Percentiles rank a stretch among this genome's conserved stretches.
These are phyloP conservation scores for Varanus salvator DNA, from an alignment of 2,113 vertebrate species.

Conservation along the genomic window DNA sequence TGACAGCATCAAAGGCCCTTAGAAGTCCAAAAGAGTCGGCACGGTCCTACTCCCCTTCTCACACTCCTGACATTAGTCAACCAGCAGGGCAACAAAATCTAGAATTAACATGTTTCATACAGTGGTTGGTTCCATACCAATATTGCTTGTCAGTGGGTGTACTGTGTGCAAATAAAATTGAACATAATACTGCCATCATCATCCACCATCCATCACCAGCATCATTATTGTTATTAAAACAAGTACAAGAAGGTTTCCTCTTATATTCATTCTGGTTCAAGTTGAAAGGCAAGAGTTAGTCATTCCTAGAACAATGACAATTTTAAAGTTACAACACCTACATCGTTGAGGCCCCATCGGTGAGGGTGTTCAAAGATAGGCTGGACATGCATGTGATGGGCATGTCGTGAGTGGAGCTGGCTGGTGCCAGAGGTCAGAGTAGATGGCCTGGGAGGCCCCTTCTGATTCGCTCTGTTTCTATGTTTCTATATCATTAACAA, in stretches of 20 bases:
- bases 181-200: not conserved
- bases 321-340: conserved; percentile 65
- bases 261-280: conserved; percentile 26
- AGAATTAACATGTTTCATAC: not conserved
- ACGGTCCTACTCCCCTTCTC: not conserved
- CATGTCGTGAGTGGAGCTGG: too few relatives aligned
- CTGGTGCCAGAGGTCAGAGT: too few relatives aligned
- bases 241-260: conserved; percentile 3
- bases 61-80: not conserved
- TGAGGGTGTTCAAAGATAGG: too few relatives aligned
- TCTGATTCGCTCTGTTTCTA: too few relatives aligned
- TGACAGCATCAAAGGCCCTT: not conserved
- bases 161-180: not conserved
- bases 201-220: not conserved
- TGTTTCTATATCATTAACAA: conserved; percentile 66
- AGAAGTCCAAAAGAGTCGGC: not conserved
- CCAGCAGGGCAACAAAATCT: not conserved
- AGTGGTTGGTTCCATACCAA: not conserved
- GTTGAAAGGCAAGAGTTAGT: conserved; percentile 55
- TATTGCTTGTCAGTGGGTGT: not conserved
- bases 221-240: not conserved
- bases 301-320: conserved; percentile 30
- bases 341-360: not conserved
- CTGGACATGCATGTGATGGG: too few relatives aligned
- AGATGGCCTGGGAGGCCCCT: too few relatives aligned